Evolutionary conservation across 2,888 invertebrate genomes (phyloP).

Genomic region (Pilophorus perplexus): DNA sequence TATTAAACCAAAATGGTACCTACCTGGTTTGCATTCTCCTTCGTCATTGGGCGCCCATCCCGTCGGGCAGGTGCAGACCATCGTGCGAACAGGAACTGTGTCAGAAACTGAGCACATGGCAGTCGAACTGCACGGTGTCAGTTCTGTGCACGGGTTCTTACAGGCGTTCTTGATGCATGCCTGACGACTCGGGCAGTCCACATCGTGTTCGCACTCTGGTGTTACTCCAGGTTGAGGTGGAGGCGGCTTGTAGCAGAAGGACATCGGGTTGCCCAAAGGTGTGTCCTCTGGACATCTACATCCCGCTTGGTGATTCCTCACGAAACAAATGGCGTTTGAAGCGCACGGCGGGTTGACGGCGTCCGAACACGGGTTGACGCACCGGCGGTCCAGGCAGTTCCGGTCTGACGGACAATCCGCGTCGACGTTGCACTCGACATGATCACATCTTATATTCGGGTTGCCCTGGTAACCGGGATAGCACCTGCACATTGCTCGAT

Average conservation of each 20-base stretch:
- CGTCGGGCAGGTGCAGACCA: slow-evolving; percentile 84
- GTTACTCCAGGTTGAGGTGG: slow-evolving; percentile 51
- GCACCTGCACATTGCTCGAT: slow-evolving; percentile 77
- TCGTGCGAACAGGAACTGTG: slow-evolving; percentile 79
- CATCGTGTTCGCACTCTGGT: slow-evolving; percentile 67
- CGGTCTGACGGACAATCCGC: slow-evolving; percentile 75
- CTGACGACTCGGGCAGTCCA: slow-evolving; percentile 76
- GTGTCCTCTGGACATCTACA: slow-evolving; percentile 79
- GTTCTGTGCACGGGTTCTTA: slow-evolving; percentile 69
- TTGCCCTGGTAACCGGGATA: slow-evolving; percentile 74
- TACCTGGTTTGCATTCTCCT: slow-evolving; percentile 71
- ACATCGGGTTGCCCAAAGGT: slow-evolving; percentile 75
- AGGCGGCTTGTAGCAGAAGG: slow-evolving; percentile 65
- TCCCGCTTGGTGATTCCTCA: slow-evolving; percentile 73
- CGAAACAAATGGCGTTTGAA: slow-evolving; percentile 75
- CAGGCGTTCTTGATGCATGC: slow-evolving; percentile 83
- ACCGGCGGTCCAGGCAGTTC: slow-evolving; percentile 69
- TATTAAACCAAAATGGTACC: no score
- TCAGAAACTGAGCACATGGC: slow-evolving; percentile 79
- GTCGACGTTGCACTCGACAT: slow-evolving; percentile 74
- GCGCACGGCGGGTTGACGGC: slow-evolving; percentile 72
- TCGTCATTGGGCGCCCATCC: slow-evolving; percentile 77
- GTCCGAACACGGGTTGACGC: slow-evolving; percentile 73
- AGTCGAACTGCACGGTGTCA: slow-evolving; percentile 63
- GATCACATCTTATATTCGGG: slow-evolving; percentile 73